Evolutionary conservation across 2,797 vertebrate species (phyloP).

Genomic region (Semotilus atromaculatus): DNA sequence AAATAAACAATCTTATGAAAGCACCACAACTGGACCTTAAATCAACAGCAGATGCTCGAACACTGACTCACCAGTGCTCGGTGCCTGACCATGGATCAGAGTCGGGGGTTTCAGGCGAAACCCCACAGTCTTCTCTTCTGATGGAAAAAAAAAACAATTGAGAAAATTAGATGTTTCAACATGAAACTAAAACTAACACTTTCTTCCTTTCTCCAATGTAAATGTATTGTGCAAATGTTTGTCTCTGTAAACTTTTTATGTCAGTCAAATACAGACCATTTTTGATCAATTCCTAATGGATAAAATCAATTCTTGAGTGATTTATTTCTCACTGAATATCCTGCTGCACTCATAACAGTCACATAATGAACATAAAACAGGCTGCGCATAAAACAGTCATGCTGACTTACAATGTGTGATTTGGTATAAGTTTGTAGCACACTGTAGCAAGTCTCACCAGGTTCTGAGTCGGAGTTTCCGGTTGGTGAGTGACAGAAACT

Average conservation of each 20-base stretch:
- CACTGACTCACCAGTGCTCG: slow-evolving; percentile 80
- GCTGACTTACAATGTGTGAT: neutral
- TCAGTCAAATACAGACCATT: neutral
- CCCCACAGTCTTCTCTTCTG: slow-evolving; percentile 85
- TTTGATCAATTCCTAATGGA: neutral
- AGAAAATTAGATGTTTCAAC: neutral
- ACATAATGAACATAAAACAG: neutral
- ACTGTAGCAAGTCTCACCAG: slow-evolving; percentile 68
- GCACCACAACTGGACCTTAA: neutral
- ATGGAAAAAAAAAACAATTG: slow-evolving; percentile 40
- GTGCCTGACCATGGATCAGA: slow-evolving; percentile 86
- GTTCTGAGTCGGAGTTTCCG: slow-evolving; percentile 81
- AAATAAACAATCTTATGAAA: slow-evolving; percentile 24
- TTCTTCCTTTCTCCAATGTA: neutral
- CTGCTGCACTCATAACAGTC: neutral
- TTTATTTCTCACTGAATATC: neutral
- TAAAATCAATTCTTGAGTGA: neutral
- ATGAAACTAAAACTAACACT: neutral
- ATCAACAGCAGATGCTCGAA: neutral
- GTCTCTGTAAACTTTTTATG: neutral
- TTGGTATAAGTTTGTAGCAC: neutral
- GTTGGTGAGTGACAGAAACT: slow-evolving; percentile 80
- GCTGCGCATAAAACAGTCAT: neutral
- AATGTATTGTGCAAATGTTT: neutral
- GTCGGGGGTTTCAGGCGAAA: slow-evolving; percentile 86